These are phyloP conservation scores for Cabera pusaria DNA, from an alignment of 2,888 invertebrate genomes.

Conservation along the genomic window DNA sequence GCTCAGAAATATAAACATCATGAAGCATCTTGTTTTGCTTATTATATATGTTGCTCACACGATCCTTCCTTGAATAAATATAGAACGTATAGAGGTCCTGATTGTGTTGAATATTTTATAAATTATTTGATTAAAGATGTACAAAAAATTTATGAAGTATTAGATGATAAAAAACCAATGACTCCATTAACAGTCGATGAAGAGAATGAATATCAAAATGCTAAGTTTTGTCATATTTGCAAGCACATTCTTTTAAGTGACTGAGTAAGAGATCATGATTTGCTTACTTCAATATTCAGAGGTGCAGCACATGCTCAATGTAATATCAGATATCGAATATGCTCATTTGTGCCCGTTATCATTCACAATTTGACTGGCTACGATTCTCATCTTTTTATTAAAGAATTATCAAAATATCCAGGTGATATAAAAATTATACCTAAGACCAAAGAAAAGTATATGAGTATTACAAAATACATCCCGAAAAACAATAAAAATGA, in stretches of 20 bases:
- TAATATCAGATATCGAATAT: slow-evolving; percentile 24
- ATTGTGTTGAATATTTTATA: slow-evolving; percentile 17
- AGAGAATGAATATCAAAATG: background rate
- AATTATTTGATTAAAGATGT: slow-evolving; percentile 10
- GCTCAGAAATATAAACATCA: slow-evolving; percentile 12
- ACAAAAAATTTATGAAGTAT: slow-evolving; percentile 5
- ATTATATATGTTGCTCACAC: slow-evolving; percentile 27
- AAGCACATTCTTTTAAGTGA: slow-evolving; percentile 5
- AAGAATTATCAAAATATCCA: slow-evolving; percentile 22
- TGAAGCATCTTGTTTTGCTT: slow-evolving; percentile 26
- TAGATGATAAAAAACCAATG: slow-evolving; percentile 5
- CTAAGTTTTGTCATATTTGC: slow-evolving; percentile 18
- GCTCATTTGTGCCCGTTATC: slow-evolving; percentile 31
- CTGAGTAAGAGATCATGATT: slow-evolving; percentile 9
- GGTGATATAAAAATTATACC: slow-evolving; percentile 28
- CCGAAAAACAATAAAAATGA: background rate
- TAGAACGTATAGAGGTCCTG: slow-evolving; percentile 14
- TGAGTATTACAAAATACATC: slow-evolving; percentile 13
- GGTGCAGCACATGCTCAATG: slow-evolving; percentile 27
- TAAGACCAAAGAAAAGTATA: slow-evolving; percentile 29
- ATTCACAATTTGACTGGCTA: slow-evolving; percentile 33
- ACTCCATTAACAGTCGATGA: slow-evolving; percentile 1
- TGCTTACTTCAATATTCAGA: slow-evolving; percentile 20
- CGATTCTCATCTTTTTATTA: slow-evolving; percentile 31
- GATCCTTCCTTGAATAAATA: slow-evolving; percentile 24